These are phyloP conservation scores for Casuarius casuarius DNA, from an alignment of 2,113 vertebrate species.

Conservation along the genomic window DNA sequence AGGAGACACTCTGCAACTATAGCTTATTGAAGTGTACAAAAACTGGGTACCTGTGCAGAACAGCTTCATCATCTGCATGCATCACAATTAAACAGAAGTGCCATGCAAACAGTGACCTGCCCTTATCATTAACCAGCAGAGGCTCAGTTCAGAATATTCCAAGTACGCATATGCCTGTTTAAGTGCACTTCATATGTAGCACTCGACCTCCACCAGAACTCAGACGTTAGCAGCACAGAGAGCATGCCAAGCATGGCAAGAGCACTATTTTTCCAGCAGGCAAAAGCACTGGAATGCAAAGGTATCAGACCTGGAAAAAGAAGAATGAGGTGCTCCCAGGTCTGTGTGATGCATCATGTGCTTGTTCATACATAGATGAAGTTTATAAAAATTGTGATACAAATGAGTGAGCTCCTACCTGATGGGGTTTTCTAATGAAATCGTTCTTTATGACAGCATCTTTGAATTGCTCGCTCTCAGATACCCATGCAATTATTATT, in stretches of 20 bases:
- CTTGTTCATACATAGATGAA: background rate
- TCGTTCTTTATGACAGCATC: background rate
- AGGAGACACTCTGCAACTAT: background rate
- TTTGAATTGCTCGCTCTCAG: background rate
- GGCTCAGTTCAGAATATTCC: background rate
- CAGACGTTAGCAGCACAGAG: background rate
- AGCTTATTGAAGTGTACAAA: background rate
- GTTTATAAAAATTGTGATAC: background rate
- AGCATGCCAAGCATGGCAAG: background rate
- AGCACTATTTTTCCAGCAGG: background rate
- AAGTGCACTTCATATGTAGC: background rate
- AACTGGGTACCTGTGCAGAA: background rate
- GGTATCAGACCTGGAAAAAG: background rate
- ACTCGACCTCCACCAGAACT: constrained; percentile 11
- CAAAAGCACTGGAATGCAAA: background rate
- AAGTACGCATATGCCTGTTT: background rate
- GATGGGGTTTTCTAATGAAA: background rate
- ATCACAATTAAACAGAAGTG: background rate
- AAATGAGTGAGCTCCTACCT: background rate
- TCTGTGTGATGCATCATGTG: background rate
- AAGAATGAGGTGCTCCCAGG: background rate
- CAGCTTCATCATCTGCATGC: background rate
- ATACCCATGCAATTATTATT: background rate
- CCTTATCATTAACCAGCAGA: constrained; percentile 1
- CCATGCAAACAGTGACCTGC: background rate